Percentiles rank a stretch among this genome's conserved stretches.
Conservation (phyloP, 2,888 invertebrate genomes). For the Exephanes ischioxanthus region DNA sequence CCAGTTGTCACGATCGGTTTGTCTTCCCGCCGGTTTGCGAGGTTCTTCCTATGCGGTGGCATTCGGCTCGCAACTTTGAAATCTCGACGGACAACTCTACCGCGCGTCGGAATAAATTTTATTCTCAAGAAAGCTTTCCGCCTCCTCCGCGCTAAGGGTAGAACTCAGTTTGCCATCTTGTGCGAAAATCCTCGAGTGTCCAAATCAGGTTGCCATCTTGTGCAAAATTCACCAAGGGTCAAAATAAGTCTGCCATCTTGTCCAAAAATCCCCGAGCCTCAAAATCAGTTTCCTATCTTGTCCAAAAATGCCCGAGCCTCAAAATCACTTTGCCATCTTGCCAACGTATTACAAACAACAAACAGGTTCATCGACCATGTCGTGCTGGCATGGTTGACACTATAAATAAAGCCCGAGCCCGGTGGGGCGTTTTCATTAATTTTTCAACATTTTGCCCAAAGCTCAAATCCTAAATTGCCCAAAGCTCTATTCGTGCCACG, state of each 20-base stretch:
- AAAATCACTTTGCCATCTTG: background rate
- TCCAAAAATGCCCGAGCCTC: background rate
- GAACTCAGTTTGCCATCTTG: background rate
- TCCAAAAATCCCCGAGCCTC: too few relatives aligned
- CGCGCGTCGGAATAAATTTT: background rate
- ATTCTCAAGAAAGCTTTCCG: background rate
- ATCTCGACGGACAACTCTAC: background rate
- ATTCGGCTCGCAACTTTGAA: background rate
- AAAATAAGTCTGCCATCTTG: too few relatives aligned
- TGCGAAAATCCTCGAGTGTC: too few relatives aligned
- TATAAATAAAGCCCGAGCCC: conserved; percentile 51
- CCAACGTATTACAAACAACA: conserved; percentile 1
- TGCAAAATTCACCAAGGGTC: too few relatives aligned
- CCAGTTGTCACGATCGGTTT: background rate
- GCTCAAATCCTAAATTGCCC: background rate
- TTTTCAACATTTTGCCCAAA: conserved; percentile 59
- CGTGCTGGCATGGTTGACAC: conserved; percentile 25
- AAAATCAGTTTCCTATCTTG: too few relatives aligned
- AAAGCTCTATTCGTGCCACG: conserved; percentile 24
- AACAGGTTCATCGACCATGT: conserved; percentile 25
- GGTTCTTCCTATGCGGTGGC: too few relatives aligned
- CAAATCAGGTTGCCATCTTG: too few relatives aligned
- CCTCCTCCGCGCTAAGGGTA: background rate
- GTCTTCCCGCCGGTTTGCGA: background rate
- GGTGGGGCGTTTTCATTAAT: conserved; percentile 61